Conservation (phyloP, 2,113 vertebrate genomes). For the Felis catus region DNA sequence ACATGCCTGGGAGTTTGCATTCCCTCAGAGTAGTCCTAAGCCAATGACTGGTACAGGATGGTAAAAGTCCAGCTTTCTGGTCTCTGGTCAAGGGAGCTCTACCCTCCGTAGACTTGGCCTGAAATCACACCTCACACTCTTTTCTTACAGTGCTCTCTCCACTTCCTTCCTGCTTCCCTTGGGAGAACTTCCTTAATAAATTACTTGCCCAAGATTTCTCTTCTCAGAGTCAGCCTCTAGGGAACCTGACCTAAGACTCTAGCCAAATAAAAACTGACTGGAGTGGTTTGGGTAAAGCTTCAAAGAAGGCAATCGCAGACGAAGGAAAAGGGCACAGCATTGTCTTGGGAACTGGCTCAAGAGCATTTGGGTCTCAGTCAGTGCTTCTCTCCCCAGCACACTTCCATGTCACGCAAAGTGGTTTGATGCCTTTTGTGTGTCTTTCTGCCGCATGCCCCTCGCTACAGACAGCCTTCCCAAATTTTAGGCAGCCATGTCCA, state of each 20-base stretch:
- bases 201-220: neutral
- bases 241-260: neutral
- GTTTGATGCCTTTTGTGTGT: neutral
- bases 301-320: neutral
- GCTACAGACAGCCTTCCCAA: neutral
- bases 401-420: rapidly evolving
- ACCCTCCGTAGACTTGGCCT: neutral
- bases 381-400: neutral
- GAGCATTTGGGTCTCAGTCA: neutral
- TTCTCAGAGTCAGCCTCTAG: neutral
- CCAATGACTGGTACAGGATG: neutral
- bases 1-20: neutral
- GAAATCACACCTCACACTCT: neutral
- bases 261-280: neutral
- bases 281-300: neutral
- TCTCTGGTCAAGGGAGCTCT: neutral
- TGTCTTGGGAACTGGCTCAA: neutral
- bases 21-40: too few species aligned
- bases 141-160: neutral
- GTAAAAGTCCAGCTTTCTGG: neutral
- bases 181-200: neutral
- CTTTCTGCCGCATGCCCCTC: neutral
- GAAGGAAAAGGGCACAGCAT: too few species aligned
- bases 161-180: neutral
- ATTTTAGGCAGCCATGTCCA: neutral